Evolutionary conservation across 2,888 invertebrate species (phyloP).

Genomic region (Chrysopilus asiliformis): DNA sequence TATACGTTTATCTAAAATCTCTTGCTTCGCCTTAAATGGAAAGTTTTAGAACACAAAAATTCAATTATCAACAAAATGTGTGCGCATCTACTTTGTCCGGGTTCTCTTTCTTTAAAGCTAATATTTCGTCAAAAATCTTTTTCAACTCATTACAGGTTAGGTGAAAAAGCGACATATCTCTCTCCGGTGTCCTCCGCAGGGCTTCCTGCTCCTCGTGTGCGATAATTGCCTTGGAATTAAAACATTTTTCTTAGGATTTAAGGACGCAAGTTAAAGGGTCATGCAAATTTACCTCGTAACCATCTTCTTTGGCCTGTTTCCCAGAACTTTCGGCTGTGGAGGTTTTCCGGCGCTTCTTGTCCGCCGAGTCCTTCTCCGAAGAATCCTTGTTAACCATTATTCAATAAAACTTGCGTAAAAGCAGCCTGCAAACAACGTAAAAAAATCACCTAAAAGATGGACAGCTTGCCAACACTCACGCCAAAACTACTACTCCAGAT

Average conservation of each 20-base stretch:
- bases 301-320: constrained; percentile 12
- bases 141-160: constrained; percentile 50
- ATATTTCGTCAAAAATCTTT: constrained; percentile 52
- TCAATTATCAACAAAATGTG: too few species aligned
- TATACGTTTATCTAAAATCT: constrained; percentile 52
- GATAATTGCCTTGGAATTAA: constrained; percentile 11
- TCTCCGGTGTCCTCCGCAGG: constrained; percentile 8
- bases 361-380: constrained; percentile 10
- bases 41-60: not conserved
- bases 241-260: too few species aligned
- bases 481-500: too few species aligned
- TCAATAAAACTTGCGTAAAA: too few species aligned
- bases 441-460: too few species aligned
- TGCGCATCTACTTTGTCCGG: constrained; percentile 33
- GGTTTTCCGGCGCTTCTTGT: constrained; percentile 12
- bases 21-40: constrained; percentile 41
- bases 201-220: constrained; percentile 14
- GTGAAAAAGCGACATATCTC: constrained; percentile 12
- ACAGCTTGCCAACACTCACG: too few species aligned
- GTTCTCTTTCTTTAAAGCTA: constrained; percentile 47
- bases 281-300: constrained; percentile 10
- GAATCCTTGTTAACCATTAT: constrained; percentile 13
- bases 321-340: constrained; percentile 7
- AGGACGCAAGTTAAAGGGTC: too few species aligned
- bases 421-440: too few species aligned